Base-by-base conservation (phyloP, 37 sponge, comb jelly and placozoan species). In the Cladorhizidae sp. region DNA sequence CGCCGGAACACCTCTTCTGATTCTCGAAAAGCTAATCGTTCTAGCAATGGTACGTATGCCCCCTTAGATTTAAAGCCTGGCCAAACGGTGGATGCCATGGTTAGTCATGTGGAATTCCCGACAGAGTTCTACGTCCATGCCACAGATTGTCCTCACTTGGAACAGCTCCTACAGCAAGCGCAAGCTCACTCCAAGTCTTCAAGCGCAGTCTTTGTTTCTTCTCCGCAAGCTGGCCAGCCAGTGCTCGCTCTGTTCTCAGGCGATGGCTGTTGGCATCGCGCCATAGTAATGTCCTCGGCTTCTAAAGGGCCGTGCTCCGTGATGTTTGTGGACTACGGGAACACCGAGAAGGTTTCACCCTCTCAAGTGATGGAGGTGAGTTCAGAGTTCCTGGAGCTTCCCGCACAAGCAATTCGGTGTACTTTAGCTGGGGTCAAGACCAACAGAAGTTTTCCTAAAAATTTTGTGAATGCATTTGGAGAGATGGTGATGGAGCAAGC, bases 311-410 rank as follows among this genome's bases (percentile, higher is more conserved):
- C 17, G 26, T 40, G 71, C 29, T 25, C 25, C 7, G 91, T 94
- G 8, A 22, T 28, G 3, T 94, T 90, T 87, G 85, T 90, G 1
- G 94, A 94, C 41, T 94, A 74, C 76, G 94, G 94, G 9, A 94
- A 94, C 64, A 42, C 64, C 18, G 91, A 94, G 29, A 70, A 25
- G 14, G 76, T 87, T 26, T 33, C 56, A 0, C 11, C 63, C 0
- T 58, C 57, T 26, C 38, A 71, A n/a, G 15, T 90, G 32, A 40
- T 49, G 0, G 35, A 57, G 9, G 78, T 89, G 2, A 59, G 77
- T 6, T 71, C 87, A 12, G 32, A 57, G 14, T 82, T 93, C 40
- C 61, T 89, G 21, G 12, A 37, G 8, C 36, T 77, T 23, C 77
- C 84, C 2, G 28, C 57, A 5, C 87, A 76, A 43, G 84, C 87